Evolutionary conservation across 2,113 vertebrate species (phyloP).

Genomic region (Colaptes auratus): DNA sequence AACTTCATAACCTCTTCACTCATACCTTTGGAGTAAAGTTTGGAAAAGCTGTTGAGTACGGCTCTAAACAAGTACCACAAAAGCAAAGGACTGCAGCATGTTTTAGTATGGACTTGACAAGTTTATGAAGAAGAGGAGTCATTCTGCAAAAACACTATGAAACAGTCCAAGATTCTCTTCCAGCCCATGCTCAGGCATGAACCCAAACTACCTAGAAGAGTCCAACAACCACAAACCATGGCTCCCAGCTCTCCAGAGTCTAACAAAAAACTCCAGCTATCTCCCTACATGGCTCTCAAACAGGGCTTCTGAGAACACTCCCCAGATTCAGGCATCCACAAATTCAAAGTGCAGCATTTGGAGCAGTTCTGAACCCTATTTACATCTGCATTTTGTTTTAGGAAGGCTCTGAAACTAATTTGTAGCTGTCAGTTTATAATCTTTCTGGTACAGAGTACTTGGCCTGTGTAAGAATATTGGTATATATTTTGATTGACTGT

Average conservation of each 20-base stretch:
- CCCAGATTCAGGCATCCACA: background rate
- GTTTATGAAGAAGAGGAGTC: background rate
- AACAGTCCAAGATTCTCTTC: background rate
- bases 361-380: background rate
- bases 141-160: background rate
- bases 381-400: constrained; percentile 52
- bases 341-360: background rate
- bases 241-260: background rate
- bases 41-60: background rate
- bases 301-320: background rate
- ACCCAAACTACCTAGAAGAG: background rate
- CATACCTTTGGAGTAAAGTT: background rate
- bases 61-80: background rate
- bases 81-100: background rate
- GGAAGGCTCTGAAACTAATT: constrained; percentile 48
- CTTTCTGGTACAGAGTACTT: constrained; percentile 14
- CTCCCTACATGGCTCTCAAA: background rate
- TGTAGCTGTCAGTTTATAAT: constrained; percentile 37
- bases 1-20: background rate
- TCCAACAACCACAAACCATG: background rate
- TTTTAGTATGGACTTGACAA: background rate
- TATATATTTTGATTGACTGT: constrained; percentile 54
- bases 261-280: background rate
- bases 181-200: background rate
- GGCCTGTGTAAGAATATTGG: background rate